Evolutionary conservation across 2,113 vertebrate species (phyloP).

Genomic region (cattle (Bos taurus)): ARS-UCD2.0 NC_037333.1:81151001-81151500

Average conservation of each 20-base stretch:
- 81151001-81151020: neutral
- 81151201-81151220: neutral
- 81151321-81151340: neutral
- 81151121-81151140: neutral
- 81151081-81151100: neutral
- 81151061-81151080: neutral
- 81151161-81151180: neutral
- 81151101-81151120: neutral
- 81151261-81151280: neutral
- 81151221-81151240: neutral
- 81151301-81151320: neutral
- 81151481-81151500: neutral
- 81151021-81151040: neutral
- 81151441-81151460: neutral
- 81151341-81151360: neutral
- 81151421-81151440: neutral
- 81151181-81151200: neutral
- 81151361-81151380: neutral
- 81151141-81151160: neutral
- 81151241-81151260: neutral
- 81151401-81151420: neutral
- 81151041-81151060: neutral
- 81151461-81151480: neutral
- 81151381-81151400: neutral
- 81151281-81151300: neutral